Evolutionary conservation across 2,113 vertebrate genomes (phyloP).

Genomic region (Chionis minor): DNA sequence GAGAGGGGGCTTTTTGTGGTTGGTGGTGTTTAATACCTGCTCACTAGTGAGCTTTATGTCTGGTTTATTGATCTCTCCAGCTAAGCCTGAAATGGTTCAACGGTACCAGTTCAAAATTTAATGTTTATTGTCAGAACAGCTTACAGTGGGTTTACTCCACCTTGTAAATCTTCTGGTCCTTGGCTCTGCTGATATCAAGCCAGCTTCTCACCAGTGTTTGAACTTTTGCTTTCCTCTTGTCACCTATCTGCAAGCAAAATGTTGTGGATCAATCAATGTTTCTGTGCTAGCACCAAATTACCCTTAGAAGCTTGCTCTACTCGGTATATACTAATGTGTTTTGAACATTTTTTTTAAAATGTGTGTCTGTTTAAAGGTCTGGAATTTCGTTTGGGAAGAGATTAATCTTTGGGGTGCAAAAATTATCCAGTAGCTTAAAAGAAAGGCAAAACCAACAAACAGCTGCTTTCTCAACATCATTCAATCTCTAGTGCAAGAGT

Average conservation of each 20-base stretch:
- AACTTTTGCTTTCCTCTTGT: not conserved
- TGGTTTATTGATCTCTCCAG: not conserved
- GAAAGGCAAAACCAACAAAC: not conserved
- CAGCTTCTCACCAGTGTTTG: not conserved
- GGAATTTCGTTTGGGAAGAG: constrained; percentile 3
- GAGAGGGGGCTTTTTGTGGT: not conserved
- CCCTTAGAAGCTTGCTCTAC: constrained; percentile 19
- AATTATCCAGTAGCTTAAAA: not conserved
- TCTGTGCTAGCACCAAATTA: constrained; percentile 30
- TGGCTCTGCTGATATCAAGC: not conserved
- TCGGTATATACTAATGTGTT: not conserved
- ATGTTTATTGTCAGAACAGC: not conserved
- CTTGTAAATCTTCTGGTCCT: not conserved
- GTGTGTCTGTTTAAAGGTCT: constrained; percentile 28
- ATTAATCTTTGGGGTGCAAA: not conserved
- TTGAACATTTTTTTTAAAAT: not conserved
- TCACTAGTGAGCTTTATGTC: not conserved
- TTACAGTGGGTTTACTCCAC: not conserved
- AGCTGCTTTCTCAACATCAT: not conserved
- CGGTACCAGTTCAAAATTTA: not conserved
- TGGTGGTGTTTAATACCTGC: not conserved
- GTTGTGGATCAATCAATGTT: not conserved
- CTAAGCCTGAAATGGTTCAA: not conserved
- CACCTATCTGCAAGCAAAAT: not conserved
- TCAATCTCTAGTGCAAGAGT: not conserved